A percentile compares a stretch with the other conserved stretches of the same genome.
phyloP scores from a whole-genome alignment of 2,113 vertebrate species.

The Heteronetta atricapilla region DNA sequence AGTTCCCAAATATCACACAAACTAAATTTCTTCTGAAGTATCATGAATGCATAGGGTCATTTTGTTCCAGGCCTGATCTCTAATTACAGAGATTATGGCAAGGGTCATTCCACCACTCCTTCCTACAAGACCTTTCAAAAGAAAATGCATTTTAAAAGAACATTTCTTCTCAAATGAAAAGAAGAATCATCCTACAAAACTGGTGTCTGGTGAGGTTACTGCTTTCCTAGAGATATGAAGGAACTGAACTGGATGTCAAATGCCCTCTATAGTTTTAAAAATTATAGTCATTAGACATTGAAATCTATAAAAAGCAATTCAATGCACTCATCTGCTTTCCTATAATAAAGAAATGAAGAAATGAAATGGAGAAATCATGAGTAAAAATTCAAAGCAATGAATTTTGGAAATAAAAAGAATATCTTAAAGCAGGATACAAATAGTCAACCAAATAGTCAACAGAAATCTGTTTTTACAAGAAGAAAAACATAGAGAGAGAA shows the following conservation, averaged over 20 bases:
- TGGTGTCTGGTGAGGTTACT: not conserved
- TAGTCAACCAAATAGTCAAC: not conserved
- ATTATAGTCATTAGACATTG: not conserved
- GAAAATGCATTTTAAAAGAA: not conserved
- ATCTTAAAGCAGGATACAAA: not conserved
- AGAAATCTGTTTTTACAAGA: not conserved
- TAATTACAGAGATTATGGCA: not conserved
- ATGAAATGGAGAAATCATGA: not conserved
- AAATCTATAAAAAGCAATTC: not conserved
- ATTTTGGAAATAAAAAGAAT: not conserved
- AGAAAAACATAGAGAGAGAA: not conserved
- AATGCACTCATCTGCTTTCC: not conserved
- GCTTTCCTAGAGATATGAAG: not conserved
- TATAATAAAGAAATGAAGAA: no score
- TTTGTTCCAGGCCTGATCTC: not conserved
- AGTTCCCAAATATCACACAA: not conserved
- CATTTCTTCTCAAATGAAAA: conserved; percentile 21
- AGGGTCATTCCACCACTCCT: not conserved
- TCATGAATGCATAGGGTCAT: not conserved
- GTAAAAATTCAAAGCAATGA: not conserved
- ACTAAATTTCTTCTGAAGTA: not conserved
- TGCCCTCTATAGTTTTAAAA: not conserved
- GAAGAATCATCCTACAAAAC: not conserved
- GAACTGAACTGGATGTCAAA: not conserved
- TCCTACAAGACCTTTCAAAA: not conserved